phyloP scores from a whole-genome alignment of 2,888 invertebrate genomes.

The Agrilus cyanescens region DNA sequence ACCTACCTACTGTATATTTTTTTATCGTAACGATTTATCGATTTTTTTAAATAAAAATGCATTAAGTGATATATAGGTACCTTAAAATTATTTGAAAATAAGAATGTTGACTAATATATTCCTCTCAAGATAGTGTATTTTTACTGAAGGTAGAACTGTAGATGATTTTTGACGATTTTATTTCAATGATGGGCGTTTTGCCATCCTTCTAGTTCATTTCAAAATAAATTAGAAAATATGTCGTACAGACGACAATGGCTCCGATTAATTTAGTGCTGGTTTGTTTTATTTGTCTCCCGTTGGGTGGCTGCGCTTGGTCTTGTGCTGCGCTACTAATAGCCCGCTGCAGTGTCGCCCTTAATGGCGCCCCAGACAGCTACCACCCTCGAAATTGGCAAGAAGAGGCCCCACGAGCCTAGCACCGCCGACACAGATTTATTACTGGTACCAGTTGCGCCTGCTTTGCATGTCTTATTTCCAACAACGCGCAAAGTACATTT shows the following conservation, averaged over 20 bases:
- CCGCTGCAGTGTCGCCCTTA: conserved; percentile 45
- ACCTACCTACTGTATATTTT: too few relatives aligned
- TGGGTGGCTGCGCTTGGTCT: conserved; percentile 37
- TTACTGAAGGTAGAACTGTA: too few relatives aligned
- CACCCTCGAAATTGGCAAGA: conserved; percentile 86
- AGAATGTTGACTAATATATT: too few relatives aligned
- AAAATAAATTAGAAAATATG: conserved; percentile 3
- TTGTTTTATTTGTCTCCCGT: conserved; percentile 35
- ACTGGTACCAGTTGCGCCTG: conserved; percentile 73
- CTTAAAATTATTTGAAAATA: too few relatives aligned
- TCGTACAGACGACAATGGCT: conserved; percentile 12
- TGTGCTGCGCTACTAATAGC: conserved; percentile 40
- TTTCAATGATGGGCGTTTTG: neutral
- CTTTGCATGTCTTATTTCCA: conserved; percentile 44
- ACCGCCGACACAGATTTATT: conserved; percentile 75
- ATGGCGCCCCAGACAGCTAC: conserved; percentile 53
- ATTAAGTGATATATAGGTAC: too few relatives aligned
- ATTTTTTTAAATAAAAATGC: too few relatives aligned
- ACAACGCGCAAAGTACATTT: too few relatives aligned
- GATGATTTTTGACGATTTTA: too few relatives aligned
- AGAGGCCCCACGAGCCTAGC: conserved; percentile 74
- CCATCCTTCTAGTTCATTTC: neutral
- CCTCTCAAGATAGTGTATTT: too few relatives aligned
- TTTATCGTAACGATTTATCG: too few relatives aligned
- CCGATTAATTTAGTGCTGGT: conserved; percentile 36